Evolutionary conservation across 2,888 invertebrate genomes (phyloP), one percentile per base, ranked within the genome.

Genomic region (Coenonympha arcania): DNA sequence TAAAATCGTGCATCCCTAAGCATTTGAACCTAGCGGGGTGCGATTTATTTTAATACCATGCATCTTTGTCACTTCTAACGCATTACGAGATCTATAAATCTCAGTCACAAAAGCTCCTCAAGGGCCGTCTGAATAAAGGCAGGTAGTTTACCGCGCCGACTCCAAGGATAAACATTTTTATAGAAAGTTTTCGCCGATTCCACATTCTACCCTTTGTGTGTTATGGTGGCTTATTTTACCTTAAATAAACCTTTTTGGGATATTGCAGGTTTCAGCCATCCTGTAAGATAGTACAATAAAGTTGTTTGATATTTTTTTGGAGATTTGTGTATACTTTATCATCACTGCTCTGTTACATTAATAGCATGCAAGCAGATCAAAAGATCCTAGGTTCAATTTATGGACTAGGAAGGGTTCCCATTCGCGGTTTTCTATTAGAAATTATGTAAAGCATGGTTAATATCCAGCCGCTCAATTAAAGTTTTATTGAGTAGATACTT

Each of bases 61-160:
- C 30, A 13, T 30, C 42, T 43, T 22, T 34, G 45, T 33, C 28
- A 45, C 34, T 28, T 50, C 45, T 53, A 31, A 41, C n/a, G 15
- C 6, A 19, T 33, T 37, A 3, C n/a, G 6, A 36, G 20, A 19
- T 30, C 52, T 31, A 46, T 19, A 16, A 20, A 19, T 40, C 19
- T 11, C n/a, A 41, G 36, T 45, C 19, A 46, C 52, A 53, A 53
- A 49, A 45, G 49, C 31, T 41, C 39, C 40, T 36, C 45, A 36
- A 53, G 49, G 41, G 40, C 45, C 40, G 45, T 45, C 45, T 31
- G 33, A 41, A 42, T 52, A 48, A 52, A 52, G 48, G 43, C 6
- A 15, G 45, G 42, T 50, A 53, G 50, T 53, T 53, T 45, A 42
- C 45, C 50, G 53, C 42, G 50, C 46, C 37, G 37, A 36, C 47